phyloP scores from a whole-genome alignment of 2,888 invertebrate genomes.

The Agapetus fuscipes region DNA sequence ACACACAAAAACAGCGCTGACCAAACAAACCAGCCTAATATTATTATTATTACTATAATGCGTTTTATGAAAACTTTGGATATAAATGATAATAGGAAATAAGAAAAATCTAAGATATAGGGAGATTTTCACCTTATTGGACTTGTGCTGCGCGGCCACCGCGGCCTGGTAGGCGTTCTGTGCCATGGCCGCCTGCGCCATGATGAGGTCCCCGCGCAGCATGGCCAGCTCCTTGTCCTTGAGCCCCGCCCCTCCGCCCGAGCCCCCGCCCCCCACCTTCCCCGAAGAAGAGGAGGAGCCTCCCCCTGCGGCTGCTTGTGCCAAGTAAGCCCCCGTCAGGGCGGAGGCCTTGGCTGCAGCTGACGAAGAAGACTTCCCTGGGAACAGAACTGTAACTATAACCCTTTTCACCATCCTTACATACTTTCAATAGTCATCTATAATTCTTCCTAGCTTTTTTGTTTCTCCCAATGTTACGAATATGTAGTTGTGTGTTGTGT shows the following conservation, averaged over 20 bases:
- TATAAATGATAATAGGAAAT: too few species aligned
- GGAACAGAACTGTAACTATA: not conserved
- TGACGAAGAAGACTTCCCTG: slow-evolving; percentile 23
- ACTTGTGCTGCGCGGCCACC: slow-evolving; percentile 23
- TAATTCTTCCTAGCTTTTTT: too few species aligned
- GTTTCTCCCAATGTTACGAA: too few species aligned
- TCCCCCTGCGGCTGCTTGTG: slow-evolving; percentile 8
- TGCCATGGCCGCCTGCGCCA: slow-evolving; percentile 40
- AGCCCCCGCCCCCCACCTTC: not conserved
- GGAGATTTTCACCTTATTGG: not conserved
- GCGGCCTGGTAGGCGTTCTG: slow-evolving; percentile 44
- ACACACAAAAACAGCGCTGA: too few species aligned
- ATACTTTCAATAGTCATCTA: too few species aligned
- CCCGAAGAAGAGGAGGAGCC: not conserved
- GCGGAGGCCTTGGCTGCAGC: slow-evolving; percentile 20
- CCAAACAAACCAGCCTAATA: too few species aligned
- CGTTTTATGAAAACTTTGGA: too few species aligned
- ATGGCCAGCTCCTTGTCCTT: slow-evolving; percentile 39
- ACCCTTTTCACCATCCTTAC: too few species aligned
- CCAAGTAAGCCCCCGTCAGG: slow-evolving; percentile 19
- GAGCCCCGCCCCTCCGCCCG: slow-evolving; percentile 10
- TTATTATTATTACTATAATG: too few species aligned
- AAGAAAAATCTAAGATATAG: too few species aligned
- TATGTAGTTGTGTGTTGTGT: too few species aligned
- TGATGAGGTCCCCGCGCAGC: slow-evolving; percentile 39